Evolutionary conservation across 64 coral and sea anemone genomes (phyloP).

Genomic region (Actinia equina): DNA sequence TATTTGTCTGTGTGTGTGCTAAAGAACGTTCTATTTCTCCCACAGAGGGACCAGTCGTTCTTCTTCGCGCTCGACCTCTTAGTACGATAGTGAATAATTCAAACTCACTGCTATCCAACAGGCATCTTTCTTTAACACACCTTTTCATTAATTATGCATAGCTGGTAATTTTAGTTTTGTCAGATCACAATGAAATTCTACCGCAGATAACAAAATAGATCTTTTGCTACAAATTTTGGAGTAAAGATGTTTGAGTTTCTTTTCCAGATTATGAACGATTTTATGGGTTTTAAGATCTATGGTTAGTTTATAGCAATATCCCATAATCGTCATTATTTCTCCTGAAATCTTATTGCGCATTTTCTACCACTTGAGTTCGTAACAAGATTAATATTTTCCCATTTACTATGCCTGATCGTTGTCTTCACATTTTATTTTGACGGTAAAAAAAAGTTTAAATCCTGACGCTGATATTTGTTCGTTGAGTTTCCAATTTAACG

Average conservation of each 20-base stretch:
- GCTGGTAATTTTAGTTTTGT: background rate
- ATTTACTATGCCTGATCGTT: background rate
- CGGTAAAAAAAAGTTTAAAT: background rate
- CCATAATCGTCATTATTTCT: background rate
- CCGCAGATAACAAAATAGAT: background rate
- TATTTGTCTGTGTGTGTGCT: background rate
- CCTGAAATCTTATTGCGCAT: background rate
- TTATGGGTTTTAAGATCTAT: background rate
- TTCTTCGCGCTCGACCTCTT: background rate
- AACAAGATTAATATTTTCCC: background rate
- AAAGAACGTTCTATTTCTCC: background rate
- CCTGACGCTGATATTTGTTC: background rate
- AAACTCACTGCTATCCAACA: background rate
- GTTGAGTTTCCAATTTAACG: background rate
- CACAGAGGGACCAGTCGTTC: background rate
- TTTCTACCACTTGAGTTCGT: background rate
- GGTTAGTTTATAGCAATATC: background rate
- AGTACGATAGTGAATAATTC: background rate
- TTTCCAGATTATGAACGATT: background rate
- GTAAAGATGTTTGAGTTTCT: background rate
- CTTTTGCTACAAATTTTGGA: background rate
- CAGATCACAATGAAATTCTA: background rate
- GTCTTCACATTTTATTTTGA: background rate
- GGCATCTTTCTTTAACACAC: conserved; percentile 24
- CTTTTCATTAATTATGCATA: background rate